Evolutionary conservation across 2,797 vertebrate genomes (phyloP), one percentile per base, ranked within the genome.

Genomic region (Rhynchotus rufescens): DNA sequence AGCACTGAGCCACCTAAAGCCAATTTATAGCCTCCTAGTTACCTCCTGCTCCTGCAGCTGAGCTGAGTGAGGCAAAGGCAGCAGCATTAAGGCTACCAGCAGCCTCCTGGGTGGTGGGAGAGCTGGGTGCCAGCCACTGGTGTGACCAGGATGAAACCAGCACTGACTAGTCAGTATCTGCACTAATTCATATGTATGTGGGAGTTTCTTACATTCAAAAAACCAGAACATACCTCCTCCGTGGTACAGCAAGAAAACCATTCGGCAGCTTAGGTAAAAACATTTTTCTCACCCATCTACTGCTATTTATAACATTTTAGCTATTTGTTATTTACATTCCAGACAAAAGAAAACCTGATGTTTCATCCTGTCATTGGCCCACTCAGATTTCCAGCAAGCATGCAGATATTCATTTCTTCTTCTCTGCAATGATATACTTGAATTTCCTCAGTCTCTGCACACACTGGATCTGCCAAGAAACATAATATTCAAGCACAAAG

Each of bases 21-120:
- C n/a, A 45, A 36, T 51, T n/a, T 2, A 3, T 25, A 20, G 14
- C 32, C 45, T 15, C 26, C 1, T 11, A 8, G 10, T 0, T 38
- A 9, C 14, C 22, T 30, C 6, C 28, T 4, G 30, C 17, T 22
- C 21, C 14, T 42, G 10, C 71, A 57, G 26, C 60, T 26, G 34
- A 17, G 30, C 34, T 6, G 22, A 23, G 61, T 11, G 12, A 13
- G 28, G 30, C 12, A 3, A 12, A 54, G 28, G 15, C 28, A 30
- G 52, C 30, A 30, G 30, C 30, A 1, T 2, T 45, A 8, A 14
- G 71, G 28, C 12, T 25, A 16, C 7, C 21, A 52, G 54, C 19
- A 67, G 9, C 9, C 45, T 38, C 3, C 32, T 11, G 42, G 3
- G 5, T 3, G 42, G 14, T 3, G 8, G 25, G 13, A 11, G 60